These are phyloP conservation scores for Pseudomugil tenellus DNA, from an alignment of 2,797 vertebrate genomes.

Conservation along the genomic window DNA sequence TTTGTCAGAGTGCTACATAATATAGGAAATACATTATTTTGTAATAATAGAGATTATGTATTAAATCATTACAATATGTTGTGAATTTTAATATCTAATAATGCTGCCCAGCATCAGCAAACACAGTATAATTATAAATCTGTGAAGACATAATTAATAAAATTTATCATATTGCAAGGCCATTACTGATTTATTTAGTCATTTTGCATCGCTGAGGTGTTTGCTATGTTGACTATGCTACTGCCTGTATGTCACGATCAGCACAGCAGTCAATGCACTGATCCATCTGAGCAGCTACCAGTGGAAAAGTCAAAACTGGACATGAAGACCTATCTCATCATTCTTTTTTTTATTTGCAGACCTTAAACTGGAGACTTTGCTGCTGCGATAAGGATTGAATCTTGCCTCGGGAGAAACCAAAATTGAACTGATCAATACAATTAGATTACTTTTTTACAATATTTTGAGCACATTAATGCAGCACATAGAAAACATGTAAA, in stretches of 20 bases:
- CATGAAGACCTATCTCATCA: slow-evolving; percentile 27
- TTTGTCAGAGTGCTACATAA: neutral
- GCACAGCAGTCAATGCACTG: slow-evolving; percentile 13
- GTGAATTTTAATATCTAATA: slow-evolving; percentile 14
- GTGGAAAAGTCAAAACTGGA: slow-evolving; percentile 31
- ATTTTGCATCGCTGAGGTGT: slow-evolving; percentile 1
- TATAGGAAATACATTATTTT: slow-evolving; percentile 1
- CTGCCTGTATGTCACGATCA: slow-evolving; percentile 14
- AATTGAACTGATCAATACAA: slow-evolving; percentile 68
- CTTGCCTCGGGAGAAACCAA: slow-evolving; percentile 51
- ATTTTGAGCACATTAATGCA: slow-evolving; percentile 54
- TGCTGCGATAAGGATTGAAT: slow-evolving; percentile 57
- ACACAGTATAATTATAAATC: slow-evolving; percentile 7
- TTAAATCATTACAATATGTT: neutral
- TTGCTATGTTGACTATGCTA: slow-evolving; percentile 6
- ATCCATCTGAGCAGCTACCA: slow-evolving; percentile 28
- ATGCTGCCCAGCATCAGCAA: neutral
- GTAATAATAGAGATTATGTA: neutral
- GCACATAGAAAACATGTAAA: slow-evolving; percentile 49
- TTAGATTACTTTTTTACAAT: slow-evolving; percentile 64
- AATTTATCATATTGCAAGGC: slow-evolving; percentile 1
- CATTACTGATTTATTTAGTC: neutral
- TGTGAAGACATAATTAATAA: neutral
- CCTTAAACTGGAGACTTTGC: slow-evolving; percentile 57
- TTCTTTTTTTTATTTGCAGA: slow-evolving; percentile 30